Conservation (phyloP, 2,797 vertebrate species). For the Glyptemys insculpta region DNA sequence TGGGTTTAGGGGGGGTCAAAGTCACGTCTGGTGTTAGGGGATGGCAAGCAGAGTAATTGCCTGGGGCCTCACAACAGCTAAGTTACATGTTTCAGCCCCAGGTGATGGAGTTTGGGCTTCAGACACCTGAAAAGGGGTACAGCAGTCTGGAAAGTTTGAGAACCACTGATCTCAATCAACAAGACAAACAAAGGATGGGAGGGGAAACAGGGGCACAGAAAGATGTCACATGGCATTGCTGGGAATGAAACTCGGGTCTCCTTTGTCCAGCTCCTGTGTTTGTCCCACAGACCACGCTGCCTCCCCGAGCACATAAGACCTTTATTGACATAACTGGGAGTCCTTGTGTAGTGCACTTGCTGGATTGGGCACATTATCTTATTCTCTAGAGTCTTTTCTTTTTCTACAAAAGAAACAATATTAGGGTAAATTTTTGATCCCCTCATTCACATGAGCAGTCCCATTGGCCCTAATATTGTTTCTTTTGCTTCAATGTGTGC, state of each 20-base stretch:
- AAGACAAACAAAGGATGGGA: neutral
- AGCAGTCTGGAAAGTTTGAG: no score
- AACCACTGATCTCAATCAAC: no score
- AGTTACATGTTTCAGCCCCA: no score
- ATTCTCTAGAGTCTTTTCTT: conserved; percentile 1
- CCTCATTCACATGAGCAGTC: neutral
- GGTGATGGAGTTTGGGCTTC: no score
- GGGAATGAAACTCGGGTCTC: neutral
- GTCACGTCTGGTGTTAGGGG: no score
- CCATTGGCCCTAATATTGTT: no score
- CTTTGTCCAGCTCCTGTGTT: accelerated
- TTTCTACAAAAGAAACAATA: neutral
- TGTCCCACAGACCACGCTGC: neutral
- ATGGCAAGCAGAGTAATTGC: no score
- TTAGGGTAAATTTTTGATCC: neutral
- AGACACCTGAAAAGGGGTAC: no score
- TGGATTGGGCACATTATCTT: conserved; percentile 24
- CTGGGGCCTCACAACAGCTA: no score
- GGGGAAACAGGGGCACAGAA: neutral
- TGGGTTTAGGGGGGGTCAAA: no score
- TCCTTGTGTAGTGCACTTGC: conserved; percentile 6
- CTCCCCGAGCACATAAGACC: neutral
- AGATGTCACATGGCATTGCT: neutral
- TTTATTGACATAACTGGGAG: neutral
- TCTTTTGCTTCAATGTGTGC: conserved; percentile 9